Evolutionary conservation across 2,888 invertebrate species (phyloP), one percentile per base, ranked within the genome.

Genomic region (Drosophila mimica): DNA sequence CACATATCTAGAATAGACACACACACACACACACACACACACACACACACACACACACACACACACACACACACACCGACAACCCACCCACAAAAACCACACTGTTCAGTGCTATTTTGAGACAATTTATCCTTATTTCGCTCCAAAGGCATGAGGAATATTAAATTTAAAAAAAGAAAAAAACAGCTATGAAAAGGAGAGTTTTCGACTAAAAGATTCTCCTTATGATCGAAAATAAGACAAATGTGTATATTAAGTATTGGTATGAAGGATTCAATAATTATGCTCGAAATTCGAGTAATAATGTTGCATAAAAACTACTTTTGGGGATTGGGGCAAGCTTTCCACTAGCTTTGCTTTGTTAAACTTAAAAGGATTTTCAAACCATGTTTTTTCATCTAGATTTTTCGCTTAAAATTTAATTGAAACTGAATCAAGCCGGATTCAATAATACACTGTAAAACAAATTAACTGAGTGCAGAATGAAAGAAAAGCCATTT

Each of bases 81-180:
- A 25, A 46, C 48, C 34, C 40, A 15, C 54, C 15, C 56, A 20
- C 30, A 3, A 40, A 60, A 54, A n/a, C 40, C 49, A 11, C 53
- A 11, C 33, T 20, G 34, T 36, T 48, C 30, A 11, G 17, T 17
- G 9, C n/a, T 31, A 36, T 61, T 28, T 25, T 34, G 38, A 31
- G 53, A 70, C 78, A 66, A 81, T 86, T 83, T 86, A 88, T 86
- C 65, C 84, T 64, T 72, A 79, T 79, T 74, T 79, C 62, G 48
- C 57, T 70, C 25, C 61, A 74, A 82, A 56, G 52, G 53, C 69
- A 49, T 40, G 48, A 46, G 38, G 38, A 61, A 70, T 67, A 62
- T 77, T 36, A 59, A 60, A 15, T 17, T 2, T 25, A 61, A 49
- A 33, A 62, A 60, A 52, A 56, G 25, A 7, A 15, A 30, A 20